Evolutionary conservation across 2,113 vertebrate species (phyloP).

Genomic region (Scolopax mira): DNA sequence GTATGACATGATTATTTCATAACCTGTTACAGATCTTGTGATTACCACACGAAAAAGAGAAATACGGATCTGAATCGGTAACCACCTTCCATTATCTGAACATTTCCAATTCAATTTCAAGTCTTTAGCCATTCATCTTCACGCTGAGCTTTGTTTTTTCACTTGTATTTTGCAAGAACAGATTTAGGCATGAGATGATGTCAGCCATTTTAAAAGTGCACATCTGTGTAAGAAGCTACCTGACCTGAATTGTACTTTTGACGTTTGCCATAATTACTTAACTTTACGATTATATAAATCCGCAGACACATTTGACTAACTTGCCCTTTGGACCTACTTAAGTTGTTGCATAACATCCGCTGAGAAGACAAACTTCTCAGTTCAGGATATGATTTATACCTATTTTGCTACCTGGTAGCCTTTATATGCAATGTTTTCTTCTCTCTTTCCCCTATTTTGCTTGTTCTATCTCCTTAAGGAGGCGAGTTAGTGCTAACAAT

Average conservation of each 20-base stretch:
- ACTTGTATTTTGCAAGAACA: neutral
- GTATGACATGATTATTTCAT: neutral
- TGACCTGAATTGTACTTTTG: neutral
- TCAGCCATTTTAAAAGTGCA: neutral
- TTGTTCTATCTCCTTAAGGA: neutral
- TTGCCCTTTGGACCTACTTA: conserved; percentile 42
- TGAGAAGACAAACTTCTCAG: neutral
- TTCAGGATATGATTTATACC: neutral
- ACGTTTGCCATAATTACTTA: neutral
- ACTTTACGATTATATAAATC: neutral
- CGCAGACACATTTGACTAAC: neutral
- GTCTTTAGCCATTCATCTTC: neutral
- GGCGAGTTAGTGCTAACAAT: neutral
- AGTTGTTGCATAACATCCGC: neutral
- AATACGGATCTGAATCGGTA: neutral
- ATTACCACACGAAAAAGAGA: neutral
- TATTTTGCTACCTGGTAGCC: neutral
- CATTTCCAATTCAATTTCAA: neutral
- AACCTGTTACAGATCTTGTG: neutral
- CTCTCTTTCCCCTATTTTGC: neutral
- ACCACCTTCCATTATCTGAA: neutral
- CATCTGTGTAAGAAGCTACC: neutral
- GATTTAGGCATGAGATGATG: neutral
- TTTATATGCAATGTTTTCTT: neutral
- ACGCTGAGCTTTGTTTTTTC: neutral